phyloP scores from a whole-genome alignment of 2,797 vertebrate genomes.

The Sebastes miniatus region DNA sequence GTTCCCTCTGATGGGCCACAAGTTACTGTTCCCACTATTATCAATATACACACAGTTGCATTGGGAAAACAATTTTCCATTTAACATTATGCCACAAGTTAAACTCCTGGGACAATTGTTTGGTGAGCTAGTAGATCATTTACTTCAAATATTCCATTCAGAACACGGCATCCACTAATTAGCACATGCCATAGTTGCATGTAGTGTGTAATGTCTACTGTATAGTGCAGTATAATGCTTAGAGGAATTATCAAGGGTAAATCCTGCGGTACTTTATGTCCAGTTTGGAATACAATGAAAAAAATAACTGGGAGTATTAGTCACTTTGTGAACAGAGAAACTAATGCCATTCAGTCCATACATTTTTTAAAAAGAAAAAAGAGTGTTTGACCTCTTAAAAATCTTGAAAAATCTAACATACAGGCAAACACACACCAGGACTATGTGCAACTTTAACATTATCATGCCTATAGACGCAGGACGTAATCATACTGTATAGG shows the following conservation, averaged over 20 bases:
- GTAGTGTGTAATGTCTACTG: background rate
- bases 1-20: background rate
- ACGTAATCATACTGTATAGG: constrained; percentile 28
- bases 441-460: constrained; percentile 2
- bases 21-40: background rate
- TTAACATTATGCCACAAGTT: background rate
- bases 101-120: background rate
- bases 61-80: background rate
- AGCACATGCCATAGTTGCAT: background rate
- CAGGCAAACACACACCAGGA: background rate
- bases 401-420: background rate
- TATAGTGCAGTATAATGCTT: background rate
- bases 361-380: background rate
- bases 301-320: background rate
- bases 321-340: background rate
- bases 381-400: background rate
- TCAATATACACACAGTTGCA: background rate
- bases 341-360: background rate
- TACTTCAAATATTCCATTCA: background rate
- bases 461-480: background rate
- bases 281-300: background rate
- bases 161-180: background rate
- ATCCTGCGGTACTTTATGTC: background rate
- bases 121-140: background rate
- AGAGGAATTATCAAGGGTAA: background rate